Percentiles rank a stretch among this genome's conserved stretches.
Evolutionary conservation across 2,888 invertebrate species (phyloP).

Genomic region (Melieria omissa): DNA sequence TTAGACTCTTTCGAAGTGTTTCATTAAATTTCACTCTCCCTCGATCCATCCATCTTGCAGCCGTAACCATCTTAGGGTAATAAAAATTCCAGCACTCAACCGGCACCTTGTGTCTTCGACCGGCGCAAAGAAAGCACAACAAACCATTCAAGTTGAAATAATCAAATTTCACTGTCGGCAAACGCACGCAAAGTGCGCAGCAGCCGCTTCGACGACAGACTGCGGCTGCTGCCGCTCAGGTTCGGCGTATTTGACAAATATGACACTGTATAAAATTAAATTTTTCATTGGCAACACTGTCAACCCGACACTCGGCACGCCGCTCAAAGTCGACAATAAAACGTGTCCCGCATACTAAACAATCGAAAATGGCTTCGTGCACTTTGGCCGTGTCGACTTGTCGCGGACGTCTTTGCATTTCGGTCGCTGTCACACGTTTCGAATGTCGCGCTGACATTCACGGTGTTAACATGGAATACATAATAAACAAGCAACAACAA

Average conservation of each 20-base stretch:
- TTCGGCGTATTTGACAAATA: conserved; percentile 31
- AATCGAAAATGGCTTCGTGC: conserved; percentile 4
- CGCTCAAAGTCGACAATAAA: conserved; percentile 9
- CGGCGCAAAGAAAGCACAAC: too few relatives aligned
- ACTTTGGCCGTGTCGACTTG: not conserved
- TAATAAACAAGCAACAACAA: conserved; percentile 19
- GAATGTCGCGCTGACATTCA: conserved; percentile 32
- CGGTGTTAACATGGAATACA: conserved; percentile 16
- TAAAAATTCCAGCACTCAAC: too few relatives aligned
- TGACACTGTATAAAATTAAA: conserved; percentile 38
- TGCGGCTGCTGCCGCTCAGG: too few relatives aligned
- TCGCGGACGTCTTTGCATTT: conserved; percentile 28
- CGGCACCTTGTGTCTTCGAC: too few relatives aligned
- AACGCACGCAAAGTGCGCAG: conserved; percentile 18
- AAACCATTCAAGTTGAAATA: conserved; percentile 2
- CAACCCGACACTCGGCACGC: not conserved
- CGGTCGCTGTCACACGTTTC: conserved; percentile 12
- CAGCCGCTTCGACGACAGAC: too few relatives aligned
- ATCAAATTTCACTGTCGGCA: conserved; percentile 33
- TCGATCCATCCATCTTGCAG: too few relatives aligned
- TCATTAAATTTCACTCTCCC: too few relatives aligned
- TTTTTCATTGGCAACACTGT: conserved; percentile 20
- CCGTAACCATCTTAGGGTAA: too few relatives aligned
- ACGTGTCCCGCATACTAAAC: conserved; percentile 29
- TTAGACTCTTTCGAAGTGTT: too few relatives aligned